Evolutionary conservation across 2,113 vertebrate genomes (phyloP).

Genomic region (Leuciscus idus): DNA sequence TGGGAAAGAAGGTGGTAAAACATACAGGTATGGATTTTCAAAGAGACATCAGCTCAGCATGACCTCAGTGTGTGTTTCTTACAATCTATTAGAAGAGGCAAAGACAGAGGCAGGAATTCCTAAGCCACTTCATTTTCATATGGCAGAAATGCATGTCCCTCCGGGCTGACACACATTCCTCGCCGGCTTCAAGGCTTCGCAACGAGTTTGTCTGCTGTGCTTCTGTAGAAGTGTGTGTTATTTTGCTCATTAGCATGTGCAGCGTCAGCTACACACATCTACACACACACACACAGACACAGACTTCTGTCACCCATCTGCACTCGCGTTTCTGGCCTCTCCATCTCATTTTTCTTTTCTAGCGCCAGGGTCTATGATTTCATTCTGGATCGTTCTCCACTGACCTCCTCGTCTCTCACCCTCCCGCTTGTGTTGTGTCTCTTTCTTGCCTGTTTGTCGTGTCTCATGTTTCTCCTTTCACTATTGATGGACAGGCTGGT

Average conservation of each 20-base stretch:
- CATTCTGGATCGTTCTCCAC: slow-evolving; percentile 36
- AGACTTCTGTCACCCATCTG: slow-evolving; percentile 59
- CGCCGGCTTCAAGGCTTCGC: slow-evolving; percentile 22
- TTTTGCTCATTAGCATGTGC: slow-evolving; percentile 53
- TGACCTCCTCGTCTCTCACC: slow-evolving; percentile 40
- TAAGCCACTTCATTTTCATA: slow-evolving; percentile 33
- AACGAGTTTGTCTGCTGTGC: slow-evolving; percentile 31
- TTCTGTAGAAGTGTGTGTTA: slow-evolving; percentile 22
- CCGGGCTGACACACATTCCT: slow-evolving; percentile 7
- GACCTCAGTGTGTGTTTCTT: slow-evolving; percentile 12
- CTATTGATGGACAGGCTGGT: slow-evolving; percentile 43
- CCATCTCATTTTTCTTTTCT: slow-evolving; percentile 49
- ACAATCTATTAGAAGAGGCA: slow-evolving; percentile 35
- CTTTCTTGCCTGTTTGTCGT: slow-evolving; percentile 38
- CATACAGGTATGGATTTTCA: slow-evolving; percentile 73
- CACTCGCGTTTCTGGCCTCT: slow-evolving; percentile 54
- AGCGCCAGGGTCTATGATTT: slow-evolving; percentile 39
- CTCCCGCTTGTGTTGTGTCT: not conserved
- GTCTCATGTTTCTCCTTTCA: slow-evolving; percentile 45
- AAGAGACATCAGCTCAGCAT: slow-evolving; percentile 5
- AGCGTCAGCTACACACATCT: slow-evolving; percentile 46
- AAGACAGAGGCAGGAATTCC: slow-evolving; percentile 18
- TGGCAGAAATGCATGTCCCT: slow-evolving; percentile 53
- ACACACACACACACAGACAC: slow-evolving; percentile 29
- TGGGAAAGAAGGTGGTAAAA: slow-evolving; percentile 76